A percentile compares a stretch with the other conserved stretches of the same genome.
phyloP scores from a whole-genome alignment of 1,140 invertebrate genomes.

The Trichonephila inaurata region DNA sequence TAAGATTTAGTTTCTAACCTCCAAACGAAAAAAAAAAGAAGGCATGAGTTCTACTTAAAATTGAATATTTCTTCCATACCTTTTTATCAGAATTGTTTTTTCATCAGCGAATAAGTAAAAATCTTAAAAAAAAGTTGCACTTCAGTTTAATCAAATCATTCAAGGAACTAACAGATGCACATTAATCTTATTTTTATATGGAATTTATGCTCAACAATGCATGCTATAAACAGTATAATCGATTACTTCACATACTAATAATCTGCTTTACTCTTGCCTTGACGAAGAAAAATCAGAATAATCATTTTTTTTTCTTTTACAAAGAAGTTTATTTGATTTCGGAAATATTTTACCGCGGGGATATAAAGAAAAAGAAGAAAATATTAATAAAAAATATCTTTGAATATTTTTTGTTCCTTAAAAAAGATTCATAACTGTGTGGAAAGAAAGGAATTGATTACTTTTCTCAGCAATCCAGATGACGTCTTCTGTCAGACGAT shows the following conservation, averaged over 20 bases:
- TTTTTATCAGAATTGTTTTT: too few species aligned
- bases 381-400: not conserved
- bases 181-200: not conserved
- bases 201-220: not conserved
- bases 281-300: not conserved
- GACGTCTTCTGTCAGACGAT: slow-evolving; percentile 66
- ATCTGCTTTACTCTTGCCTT: not conserved
- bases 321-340: not conserved
- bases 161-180: not conserved
- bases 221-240: not conserved
- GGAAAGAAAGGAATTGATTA: slow-evolving; percentile 46
- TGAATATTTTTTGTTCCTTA: not conserved
- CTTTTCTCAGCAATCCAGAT: slow-evolving; percentile 34
- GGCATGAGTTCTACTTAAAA: too few species aligned
- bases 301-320: not conserved
- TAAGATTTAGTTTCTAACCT: too few species aligned
- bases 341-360: not conserved
- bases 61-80: too few species aligned
- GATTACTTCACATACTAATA: slow-evolving; percentile 16
- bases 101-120: not conserved
- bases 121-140: not conserved
- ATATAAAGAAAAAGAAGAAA: not conserved
- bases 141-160: slow-evolving; percentile 15
- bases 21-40: too few species aligned
- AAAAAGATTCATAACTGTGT: slow-evolving; percentile 9